phyloP scores from a whole-genome alignment of 1,140 invertebrate species.

The Drosophila tropicalis region DNA sequence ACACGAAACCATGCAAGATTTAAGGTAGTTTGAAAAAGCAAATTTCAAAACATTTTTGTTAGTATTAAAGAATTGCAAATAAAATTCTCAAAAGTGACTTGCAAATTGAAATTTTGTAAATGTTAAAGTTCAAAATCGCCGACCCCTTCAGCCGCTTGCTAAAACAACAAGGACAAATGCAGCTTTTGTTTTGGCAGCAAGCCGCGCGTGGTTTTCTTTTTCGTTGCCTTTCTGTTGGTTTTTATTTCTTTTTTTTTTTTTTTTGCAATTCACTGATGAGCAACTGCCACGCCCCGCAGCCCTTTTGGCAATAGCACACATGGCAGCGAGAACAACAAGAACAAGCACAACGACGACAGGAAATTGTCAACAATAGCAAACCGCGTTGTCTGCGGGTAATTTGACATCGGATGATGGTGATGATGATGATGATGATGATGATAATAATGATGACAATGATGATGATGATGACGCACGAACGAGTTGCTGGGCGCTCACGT shows the following conservation, averaged over 20 bases:
- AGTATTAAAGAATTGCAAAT: neutral
- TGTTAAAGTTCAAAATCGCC: neutral
- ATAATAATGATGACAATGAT: conserved; percentile 27
- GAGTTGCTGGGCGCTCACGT: conserved; percentile 56
- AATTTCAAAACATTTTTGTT: too few relatives aligned
- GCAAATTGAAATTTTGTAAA: neutral
- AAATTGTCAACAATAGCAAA: conserved; percentile 70
- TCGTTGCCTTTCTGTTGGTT: conserved; percentile 28
- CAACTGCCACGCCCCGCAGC: conserved; percentile 26
- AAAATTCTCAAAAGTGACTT: neutral
- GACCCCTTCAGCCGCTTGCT: neutral
- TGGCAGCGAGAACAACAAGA: conserved; percentile 22
- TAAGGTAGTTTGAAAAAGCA: too few relatives aligned
- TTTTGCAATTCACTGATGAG: conserved; percentile 27
- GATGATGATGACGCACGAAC: conserved; percentile 55
- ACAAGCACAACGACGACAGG: conserved; percentile 36
- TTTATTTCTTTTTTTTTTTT: conserved; percentile 17
- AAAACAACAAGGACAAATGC: conserved; percentile 20
- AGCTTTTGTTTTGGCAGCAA: conserved; percentile 45
- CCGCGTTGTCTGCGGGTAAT: conserved; percentile 67
- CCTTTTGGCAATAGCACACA: conserved; percentile 32
- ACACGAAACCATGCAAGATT: too few relatives aligned
- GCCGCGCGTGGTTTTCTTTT: conserved; percentile 22
- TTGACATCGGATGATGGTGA: conserved; percentile 43
- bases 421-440: conserved; percentile 1